Base-by-base conservation (phyloP, 2,888 invertebrate species). In the Drosophila pseudotakahashii region DNA sequence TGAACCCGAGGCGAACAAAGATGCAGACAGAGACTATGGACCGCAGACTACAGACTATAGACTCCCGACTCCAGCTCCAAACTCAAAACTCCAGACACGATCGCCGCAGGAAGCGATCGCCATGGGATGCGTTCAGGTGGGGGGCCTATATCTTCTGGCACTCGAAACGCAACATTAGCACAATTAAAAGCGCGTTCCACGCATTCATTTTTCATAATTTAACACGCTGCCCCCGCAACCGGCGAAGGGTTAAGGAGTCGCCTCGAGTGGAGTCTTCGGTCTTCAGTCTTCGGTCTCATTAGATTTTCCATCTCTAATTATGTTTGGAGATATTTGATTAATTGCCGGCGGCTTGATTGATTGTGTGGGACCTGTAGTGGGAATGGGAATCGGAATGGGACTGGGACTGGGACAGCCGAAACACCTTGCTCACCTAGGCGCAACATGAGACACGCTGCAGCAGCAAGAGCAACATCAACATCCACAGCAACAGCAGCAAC, bases 161-260 rank as follows among this genome's bases (percentile, higher is more conserved):
- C 66, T 66, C 68, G 64, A 37, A 66, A 66, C 59, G 63, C 45
- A 73, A 79, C 80, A 89, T 87, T 87, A 88, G 79, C 82, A 88
- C 86, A 87, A 89, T 87, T 88, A 87, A 89, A 82, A 80, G 89
- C 80, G 77, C 77, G 88, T 86, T 82, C 82, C 85, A 76, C 76
- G 72, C 73, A 73, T 81, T 89, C 89, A 89, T 88, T 88, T 89
- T 89, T 88, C 89, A 88, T 85, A 80, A 88, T 87, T 89, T 89
- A 81, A 85, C 81, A 85, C 88, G 78, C 82, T 88, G 78, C 88
- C 89, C 86, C 86, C 76, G 76, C 70, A 60, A 57, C 55, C 66
- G 72, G 42, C 77, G 74, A 83, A 76, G 80, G 82, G 82, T 81
- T 83, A 77, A 84, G 73, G 61, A 59, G 58, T 59, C 48, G 57